Percentiles rank a stretch among this genome's conserved stretches.
Conservation (phyloP, 2,797 vertebrate genomes). For the Gymnopithys bicolor region DNA sequence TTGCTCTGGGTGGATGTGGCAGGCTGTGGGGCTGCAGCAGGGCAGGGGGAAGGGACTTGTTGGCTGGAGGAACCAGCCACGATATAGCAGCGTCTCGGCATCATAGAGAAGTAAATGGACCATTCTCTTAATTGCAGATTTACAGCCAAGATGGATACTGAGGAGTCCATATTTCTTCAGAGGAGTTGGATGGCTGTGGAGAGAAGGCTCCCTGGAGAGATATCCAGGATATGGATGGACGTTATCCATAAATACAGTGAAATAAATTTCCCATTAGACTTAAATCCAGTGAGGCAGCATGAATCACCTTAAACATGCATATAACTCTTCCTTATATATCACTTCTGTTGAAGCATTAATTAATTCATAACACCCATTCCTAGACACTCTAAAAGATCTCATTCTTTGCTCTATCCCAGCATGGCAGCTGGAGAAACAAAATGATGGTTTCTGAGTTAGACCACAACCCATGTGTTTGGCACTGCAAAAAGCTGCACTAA, state of each 20-base stretch:
- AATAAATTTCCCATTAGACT: conserved; percentile 64
- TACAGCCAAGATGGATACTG: conserved; percentile 8
- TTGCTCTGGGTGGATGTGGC: neutral
- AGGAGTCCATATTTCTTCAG: conserved; percentile 54
- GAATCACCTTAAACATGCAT: conserved; percentile 48
- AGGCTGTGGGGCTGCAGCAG: neutral
- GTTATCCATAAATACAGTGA: conserved; percentile 43
- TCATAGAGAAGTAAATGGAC: neutral
- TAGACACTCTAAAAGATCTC: neutral
- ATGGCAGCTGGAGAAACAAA: neutral
- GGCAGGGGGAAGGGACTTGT: neutral
- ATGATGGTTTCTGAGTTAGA: neutral
- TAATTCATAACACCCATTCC: neutral
- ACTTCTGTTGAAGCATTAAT: conserved; percentile 31
- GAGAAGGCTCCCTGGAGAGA: conserved; percentile 47
- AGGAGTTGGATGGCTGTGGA: conserved; percentile 30
- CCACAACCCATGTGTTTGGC: neutral
- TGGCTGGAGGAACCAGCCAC: neutral
- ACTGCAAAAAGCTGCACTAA: neutral
- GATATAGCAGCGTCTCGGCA: neutral
- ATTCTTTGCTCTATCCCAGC: neutral
- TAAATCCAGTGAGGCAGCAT: conserved; percentile 22
- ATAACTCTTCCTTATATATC: conserved; percentile 34
- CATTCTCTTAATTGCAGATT: conserved; percentile 31
- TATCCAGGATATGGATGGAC: conserved; percentile 36